Base-by-base conservation (phyloP, 2,888 invertebrate species). In the Lepidocyrtinus sp. region DNA sequence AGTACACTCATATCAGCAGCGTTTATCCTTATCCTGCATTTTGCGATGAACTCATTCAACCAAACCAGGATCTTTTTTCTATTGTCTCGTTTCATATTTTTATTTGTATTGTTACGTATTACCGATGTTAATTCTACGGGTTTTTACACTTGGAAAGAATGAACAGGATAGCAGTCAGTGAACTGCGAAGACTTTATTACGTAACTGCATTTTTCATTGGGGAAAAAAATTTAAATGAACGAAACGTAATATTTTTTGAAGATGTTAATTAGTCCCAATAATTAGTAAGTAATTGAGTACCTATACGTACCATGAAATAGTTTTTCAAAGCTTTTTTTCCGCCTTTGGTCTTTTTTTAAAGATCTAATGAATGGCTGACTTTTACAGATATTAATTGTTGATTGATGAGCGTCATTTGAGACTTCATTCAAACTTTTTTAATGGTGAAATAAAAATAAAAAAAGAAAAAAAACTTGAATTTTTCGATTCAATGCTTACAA, bases 41-140 rank as follows among this genome's bases (percentile, higher is more conserved):
- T 45, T 72, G 63, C 71, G 24, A 63, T 63, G 71, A 72, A 72
- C 62, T 72, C 71, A 72, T 72, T 72, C 71, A 72, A 72, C 71
- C n/a, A n/a, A n/a, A n/a, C n/a, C 71, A 72, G 71, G 71, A 72
- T 72, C 71, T 55, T 55, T 72, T 72, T 72, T 62, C 45, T 22
- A 15, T 61, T 61, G 71, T 62, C 45, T 36, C 71, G 17, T 55
- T 36, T 19, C 7, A 17, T 67, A n/a, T 62, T 62, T 61, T 36
- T 62, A 59, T 59, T 72, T 72, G 45, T 72, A 55, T 72, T 62
- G 63, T 72, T 24, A 26, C 45, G 46, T 15, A 45, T 55, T n/a
- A 55, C n/a, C 2, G 17, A 12, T 36, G 12, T 36, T 9, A 36
- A 36, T 36, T 5, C 36, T 9, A 36, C 12, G 12, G 55, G 2